Evolutionary conservation across 2,888 invertebrate genomes (phyloP), one percentile per base, ranked within the genome.

Genomic region (Chrysolina haemoptera): DNA sequence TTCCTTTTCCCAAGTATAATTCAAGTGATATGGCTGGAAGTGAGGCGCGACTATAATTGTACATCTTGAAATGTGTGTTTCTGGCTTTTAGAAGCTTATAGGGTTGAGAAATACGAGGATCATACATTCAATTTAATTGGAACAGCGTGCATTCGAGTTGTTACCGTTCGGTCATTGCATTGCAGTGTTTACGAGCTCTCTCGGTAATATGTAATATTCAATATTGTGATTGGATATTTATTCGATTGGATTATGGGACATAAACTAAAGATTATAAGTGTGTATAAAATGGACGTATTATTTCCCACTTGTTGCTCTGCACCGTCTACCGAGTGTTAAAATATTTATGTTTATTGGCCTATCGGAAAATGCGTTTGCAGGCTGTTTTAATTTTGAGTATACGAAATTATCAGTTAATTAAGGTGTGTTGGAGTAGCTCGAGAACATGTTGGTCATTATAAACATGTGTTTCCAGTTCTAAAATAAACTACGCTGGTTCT

Each of bases 161-260:
- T 84, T 85, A 83, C 85, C 83, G 84, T 82, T 84, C 82, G 78
- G 81, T 83, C 84, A 81, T 85, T 81, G 80, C 81, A 83, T 82
- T 81, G 82, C 78, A 76, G 84, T 86, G 84, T 86, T 86, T 86
- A 86, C 83, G 85, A 77, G 79, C 78, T 80, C 79, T 74, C 80
- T 79, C 77, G 82, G 82, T 83, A 84, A 84, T 85, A 85, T 82
- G 84, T 86, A 86, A 85, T 85, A 86, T 86, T 86, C 85, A 85
- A 86, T 86, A 86, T 85, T 85, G 84, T 85, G 85, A 86, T 85
- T 83, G 84, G 83, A 82, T 85, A 85, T 85, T 85, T 86, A 86
- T 85, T 82, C 83, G 81, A 82, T 81, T 82, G 82, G 82, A 84
- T 84, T 85, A 84, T 82, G 81, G 78, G 75, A 74, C 82, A 80